Evolutionary conservation across 2,888 invertebrate species (phyloP), one percentile per base, ranked within the genome.

Genomic region (Chaetoderma sp.): DNA sequence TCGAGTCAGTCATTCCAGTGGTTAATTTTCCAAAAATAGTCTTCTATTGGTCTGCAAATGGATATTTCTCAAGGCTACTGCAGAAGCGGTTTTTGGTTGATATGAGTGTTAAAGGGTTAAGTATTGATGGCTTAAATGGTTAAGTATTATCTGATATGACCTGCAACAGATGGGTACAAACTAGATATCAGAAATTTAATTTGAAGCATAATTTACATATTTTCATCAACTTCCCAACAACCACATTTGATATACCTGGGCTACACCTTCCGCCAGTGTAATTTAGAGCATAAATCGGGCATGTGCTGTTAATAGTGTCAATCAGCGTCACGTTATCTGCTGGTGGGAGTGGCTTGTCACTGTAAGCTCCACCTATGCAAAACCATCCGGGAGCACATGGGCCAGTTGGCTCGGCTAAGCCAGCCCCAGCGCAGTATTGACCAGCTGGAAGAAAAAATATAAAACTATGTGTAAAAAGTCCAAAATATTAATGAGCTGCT

Each of bases 341-440:
- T 3, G 77, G 76, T 18, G 76, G 55, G n/a, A n/a, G n/a, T 4
- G 84, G 84, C 67, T 73, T 78, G 67, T 70, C 60, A 18, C 74
- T 68, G 73, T 67, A 84, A 5, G 84, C 81, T 1, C 82, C 84
- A n/a, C 80, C 75, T 4, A 74, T 72, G 59, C 85, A 85, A 74
- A 74, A 84, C 83, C 83, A 85, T 21, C 85, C 85, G 16, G 77
- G 73, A 6, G 78, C 69, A 73, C 85, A 85, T 60, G 76, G 73
- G 13, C 76, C 81, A 13, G 77, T 76, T 10, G 85, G 85, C 60
- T 77, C 80, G 4, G 79, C 63, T 50, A 82, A 68, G 4, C 81
- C 84, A 32, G 71, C 78, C 1, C 75, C 73, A 32, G 68, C 78
- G 72, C 85, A 85, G 70, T 81, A 84, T 63, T 77, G 70, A 5